Conservation (phyloP, 1,140 invertebrate species). For the Neodiprion pinetum region DNA sequence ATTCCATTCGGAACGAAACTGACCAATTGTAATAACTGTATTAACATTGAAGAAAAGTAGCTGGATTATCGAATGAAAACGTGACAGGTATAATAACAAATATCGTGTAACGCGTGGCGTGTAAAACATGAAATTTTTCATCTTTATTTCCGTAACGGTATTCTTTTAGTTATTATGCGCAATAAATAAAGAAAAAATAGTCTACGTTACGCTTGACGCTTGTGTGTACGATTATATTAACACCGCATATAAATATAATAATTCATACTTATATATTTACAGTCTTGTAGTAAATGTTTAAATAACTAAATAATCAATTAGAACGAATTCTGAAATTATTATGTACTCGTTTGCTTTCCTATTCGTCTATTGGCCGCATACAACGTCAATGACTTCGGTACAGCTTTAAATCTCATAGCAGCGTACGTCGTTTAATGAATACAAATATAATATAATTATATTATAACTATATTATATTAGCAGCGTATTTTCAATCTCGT, state of each 20-base stretch:
- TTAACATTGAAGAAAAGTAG: no score
- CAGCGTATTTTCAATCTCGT: no score
- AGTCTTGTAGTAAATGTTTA: not conserved
- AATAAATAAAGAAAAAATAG: not conserved
- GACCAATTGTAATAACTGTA: no score
- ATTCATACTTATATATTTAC: not conserved
- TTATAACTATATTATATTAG: not conserved
- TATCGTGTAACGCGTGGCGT: no score
- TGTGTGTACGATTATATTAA: not conserved
- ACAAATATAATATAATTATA: not conserved
- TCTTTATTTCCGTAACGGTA: not conserved
- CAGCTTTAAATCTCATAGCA: slow-evolving; percentile 39
- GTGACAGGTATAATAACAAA: no score
- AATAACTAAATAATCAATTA: slow-evolving; percentile 1
- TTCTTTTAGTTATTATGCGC: not conserved
- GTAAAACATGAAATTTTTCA: no score
- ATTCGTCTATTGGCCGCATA: slow-evolving; percentile 31
- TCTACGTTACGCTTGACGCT: not conserved
- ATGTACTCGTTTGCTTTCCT: not conserved
- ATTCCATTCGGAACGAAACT: no score
- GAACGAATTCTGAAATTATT: not conserved
- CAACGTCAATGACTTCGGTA: slow-evolving; percentile 47
- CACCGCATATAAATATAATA: no score
- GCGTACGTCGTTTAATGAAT: not conserved
- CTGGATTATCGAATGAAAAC: no score